Percentiles rank a stretch among this genome's conserved stretches.
These are phyloP conservation scores for Listronotus oregonensis DNA, from an alignment of 1,140 invertebrate species.

Conservation along the genomic window DNA sequence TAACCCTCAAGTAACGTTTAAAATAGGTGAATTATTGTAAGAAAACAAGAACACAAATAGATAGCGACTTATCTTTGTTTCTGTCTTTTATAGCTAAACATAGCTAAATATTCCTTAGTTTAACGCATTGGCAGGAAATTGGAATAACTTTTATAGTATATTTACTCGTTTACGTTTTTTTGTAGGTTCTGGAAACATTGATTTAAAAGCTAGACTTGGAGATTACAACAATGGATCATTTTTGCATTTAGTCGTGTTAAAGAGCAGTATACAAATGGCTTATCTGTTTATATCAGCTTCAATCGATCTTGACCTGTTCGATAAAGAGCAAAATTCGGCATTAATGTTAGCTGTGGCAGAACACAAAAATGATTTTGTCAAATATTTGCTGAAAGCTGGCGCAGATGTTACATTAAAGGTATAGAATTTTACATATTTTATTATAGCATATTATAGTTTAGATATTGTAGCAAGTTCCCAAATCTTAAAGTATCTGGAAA, in stretches of 20 bases:
- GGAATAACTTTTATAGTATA: no score
- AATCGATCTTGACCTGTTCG: conserved; percentile 71
- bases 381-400: conserved; percentile 75
- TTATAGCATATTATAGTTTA: no score
- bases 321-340: conserved; percentile 78
- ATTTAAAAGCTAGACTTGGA: conserved; percentile 28
- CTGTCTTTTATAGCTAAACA: no score
- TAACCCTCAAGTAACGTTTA: no score
- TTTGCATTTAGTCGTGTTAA: conserved; percentile 76
- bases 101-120: no score
- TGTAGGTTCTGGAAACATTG: conserved; percentile 14
- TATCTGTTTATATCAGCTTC: conserved; percentile 77
- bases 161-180: no score
- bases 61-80: no score
- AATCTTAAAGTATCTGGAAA: no score
- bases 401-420: conserved; percentile 75
- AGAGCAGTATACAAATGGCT: conserved; percentile 68
- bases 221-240: conserved; percentile 64
- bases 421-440: conserved; percentile 12
- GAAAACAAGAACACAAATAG: no score
- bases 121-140: no score
- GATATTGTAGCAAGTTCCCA: no score
- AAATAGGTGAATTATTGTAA: no score
- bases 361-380: conserved; percentile 64
- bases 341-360: conserved; percentile 78